phyloP scores from a whole-genome alignment of 2,797 vertebrate species.

The Schizopygopsis malacanthus region DNA sequence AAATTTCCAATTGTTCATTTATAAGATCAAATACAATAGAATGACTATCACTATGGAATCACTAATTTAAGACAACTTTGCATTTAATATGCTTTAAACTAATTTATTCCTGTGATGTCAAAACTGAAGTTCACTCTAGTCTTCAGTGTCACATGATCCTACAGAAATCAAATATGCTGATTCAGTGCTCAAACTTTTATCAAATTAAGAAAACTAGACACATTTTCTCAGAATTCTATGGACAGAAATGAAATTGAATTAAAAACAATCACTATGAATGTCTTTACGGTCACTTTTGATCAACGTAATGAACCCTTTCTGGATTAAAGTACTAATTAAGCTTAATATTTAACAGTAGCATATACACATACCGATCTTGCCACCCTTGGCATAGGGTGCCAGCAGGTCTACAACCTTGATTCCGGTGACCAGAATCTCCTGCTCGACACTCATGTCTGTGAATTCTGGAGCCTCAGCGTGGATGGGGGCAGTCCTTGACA shows the following conservation, averaged over 20 bases:
- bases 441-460: conserved; percentile 98
- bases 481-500: conserved; percentile 88
- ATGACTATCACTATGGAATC: neutral
- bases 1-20: neutral
- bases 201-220: neutral
- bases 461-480: conserved; percentile 97
- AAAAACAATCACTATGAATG: no score
- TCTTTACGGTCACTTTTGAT: neutral
- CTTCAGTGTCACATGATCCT: no score
- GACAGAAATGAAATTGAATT: neutral
- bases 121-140: neutral
- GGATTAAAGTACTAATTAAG: neutral
- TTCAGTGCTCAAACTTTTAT: neutral
- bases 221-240: neutral
- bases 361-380: conserved; percentile 88
- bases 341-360: neutral
- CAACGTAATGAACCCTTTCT: neutral
- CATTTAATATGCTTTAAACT: neutral
- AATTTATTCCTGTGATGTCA: neutral
- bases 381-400: conserved; percentile 96
- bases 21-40: neutral
- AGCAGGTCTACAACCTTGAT: conserved; percentile 97
- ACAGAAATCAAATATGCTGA: neutral
- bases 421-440: conserved; percentile 97
- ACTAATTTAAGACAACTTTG: neutral